Base-by-base conservation (phyloP, 64 coral and sea anemone species). In the Orbicella faveolata region DNA sequence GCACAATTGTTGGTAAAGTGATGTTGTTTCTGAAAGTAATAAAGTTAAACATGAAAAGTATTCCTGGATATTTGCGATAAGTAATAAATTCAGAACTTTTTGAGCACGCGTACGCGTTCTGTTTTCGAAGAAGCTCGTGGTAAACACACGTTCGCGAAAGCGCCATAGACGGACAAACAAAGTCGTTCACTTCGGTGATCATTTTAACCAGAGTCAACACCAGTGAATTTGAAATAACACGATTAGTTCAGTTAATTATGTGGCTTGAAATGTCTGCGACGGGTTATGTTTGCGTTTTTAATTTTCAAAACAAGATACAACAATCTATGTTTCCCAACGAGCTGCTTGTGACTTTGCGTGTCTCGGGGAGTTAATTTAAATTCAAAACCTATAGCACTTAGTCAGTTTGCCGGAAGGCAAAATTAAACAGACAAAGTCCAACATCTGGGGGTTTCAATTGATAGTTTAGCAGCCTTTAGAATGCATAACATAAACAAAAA, bases 361-460 rank as follows among this genome's bases (percentile, higher is more conserved):
- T 72, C 23, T 4, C 5, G 52, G 37, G 11, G 15, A 67, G 37
- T 10, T 85, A 2, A 85, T 85, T 85, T 52, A 36, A 72, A 85
- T 85, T 68, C 82, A 73, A 21, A 72, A 72, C 9, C 2, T 20
- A 72, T 72, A 36, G 52, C 37, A 72, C 82, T 70, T 20, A 68
- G 34, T 68, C 81, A 84, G 23, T 85, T 85, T 52, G 82, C 82
- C 82, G 82, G 64, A 85, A 85, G 82, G 82, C 82, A 85, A 85
- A 85, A 72, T 73, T 85, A 85, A 25, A 30, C 36, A 85, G 82
- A 73, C 63, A 65, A 85, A 85, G 82, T 85, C 82, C 82, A 85
- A 85, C 82, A 85, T 85, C 82, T 83, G 80, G 48, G 36, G 12
- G 37, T 52, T 72, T 66, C 36, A 72, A 25, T 85, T 33, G 65